A percentile compares a stretch with the other conserved stretches of the same genome.
Conservation (phyloP, 2,113 vertebrate genomes). For the Laterallus jamaicensis region DNA sequence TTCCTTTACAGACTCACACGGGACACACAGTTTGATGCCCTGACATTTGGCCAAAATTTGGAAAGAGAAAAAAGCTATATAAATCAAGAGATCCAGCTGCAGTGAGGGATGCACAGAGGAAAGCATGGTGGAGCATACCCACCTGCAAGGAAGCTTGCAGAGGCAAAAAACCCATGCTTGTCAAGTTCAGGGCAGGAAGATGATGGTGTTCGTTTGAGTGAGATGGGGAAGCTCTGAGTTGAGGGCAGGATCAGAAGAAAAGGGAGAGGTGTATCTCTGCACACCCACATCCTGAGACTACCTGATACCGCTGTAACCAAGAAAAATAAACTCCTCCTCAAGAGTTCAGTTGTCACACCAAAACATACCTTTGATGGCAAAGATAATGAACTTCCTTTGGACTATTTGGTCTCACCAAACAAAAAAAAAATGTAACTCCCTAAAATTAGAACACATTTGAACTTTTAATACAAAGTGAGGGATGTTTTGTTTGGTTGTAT, state of each 20-base stretch:
- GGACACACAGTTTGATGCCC: neutral
- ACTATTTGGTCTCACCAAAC: neutral
- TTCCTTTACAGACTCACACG: neutral
- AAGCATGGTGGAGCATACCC: fast-evolving
- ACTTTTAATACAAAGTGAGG: neutral
- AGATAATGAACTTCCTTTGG: neutral
- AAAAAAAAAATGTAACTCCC: neutral
- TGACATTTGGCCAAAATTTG: neutral
- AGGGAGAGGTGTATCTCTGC: neutral
- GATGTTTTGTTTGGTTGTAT: neutral
- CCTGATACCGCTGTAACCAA: neutral
- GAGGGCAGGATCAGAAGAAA: neutral
- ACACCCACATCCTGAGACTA: neutral
- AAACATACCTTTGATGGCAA: neutral
- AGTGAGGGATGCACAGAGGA: fast-evolving
- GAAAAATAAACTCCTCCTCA: neutral
- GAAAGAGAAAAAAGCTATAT: neutral
- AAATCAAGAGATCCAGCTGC: no score
- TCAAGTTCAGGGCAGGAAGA: fast-evolving
- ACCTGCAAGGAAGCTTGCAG: neutral
- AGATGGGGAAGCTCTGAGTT: neutral
- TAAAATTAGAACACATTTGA: conserved; percentile 32
- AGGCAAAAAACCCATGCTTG: neutral
- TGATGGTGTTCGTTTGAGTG: no score
- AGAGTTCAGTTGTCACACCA: neutral